Evolutionary conservation across 2,797 vertebrate species (phyloP), one percentile per base, ranked within the genome.

Genomic region (Chiroxiphia lanceolata): DNA sequence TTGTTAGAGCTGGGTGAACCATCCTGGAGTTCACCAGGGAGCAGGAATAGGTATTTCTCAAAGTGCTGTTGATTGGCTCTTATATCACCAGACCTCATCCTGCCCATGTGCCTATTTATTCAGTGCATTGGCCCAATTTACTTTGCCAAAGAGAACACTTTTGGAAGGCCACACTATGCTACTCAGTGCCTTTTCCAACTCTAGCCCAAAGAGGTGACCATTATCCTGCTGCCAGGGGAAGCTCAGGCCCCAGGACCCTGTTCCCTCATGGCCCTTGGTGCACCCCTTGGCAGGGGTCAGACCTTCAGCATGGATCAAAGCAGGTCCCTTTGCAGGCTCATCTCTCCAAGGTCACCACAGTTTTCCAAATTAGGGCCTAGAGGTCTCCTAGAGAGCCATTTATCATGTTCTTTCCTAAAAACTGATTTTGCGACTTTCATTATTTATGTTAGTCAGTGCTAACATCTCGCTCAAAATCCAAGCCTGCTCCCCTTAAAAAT

Each of bases 401-500:
- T 76, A 40, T 22, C 76, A 59, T n/a, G 4, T 36, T 60, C 33
- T 67, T 83, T 87, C 36, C 67, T 82, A 48, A 82, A 82, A 81
- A 59, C 51, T 29, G 40, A 51, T 47, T 76, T 84, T 64, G 21
- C 40, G 74, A 3, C 17, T 92, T 94, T 26, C 40, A 11, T 81
- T 31, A 54, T 71, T 83, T 69, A 22, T 13, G 11, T 80, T 75
- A 88, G 38, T 60, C 7, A 6, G 57, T 57, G 83, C 72, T 89
- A 90, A 80, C 5, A 8, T 13, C 44, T 94, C 6, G 2, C 38
- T 83, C 61, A 77, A 95, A 87, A 87, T 94, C 78, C 76, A 91
- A 83, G 45, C 50, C 53, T 92, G 38, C 56, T 61, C 63, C 56
- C 77, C 83, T 79, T 74, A 91, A 83, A 84, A 94, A 61, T 38